phyloP scores from a whole-genome alignment of 2,888 invertebrate genomes.

The Auanema sp. region DNA sequence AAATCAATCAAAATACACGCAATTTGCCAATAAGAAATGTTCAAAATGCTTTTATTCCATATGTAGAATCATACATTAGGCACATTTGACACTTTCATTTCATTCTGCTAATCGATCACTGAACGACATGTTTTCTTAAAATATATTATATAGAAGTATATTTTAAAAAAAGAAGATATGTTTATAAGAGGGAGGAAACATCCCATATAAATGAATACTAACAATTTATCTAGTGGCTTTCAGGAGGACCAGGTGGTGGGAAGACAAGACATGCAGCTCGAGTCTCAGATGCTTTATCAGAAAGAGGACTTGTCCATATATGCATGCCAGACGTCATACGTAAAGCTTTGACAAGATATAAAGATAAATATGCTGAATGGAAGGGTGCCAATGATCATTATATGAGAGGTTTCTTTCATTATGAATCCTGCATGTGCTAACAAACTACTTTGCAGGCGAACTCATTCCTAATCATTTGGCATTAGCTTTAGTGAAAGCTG shows the following conservation, averaged over 20 bases:
- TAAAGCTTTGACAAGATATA: constrained; percentile 56
- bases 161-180: background rate
- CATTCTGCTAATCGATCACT: no score
- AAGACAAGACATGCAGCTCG: constrained; percentile 61
- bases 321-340: constrained; percentile 61
- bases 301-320: constrained; percentile 59
- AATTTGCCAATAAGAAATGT: no score
- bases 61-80: no score
- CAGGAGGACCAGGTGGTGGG: constrained; percentile 64
- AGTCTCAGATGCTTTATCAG: constrained; percentile 38
- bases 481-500: constrained; percentile 60
- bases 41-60: no score
- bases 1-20: no score
- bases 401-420: constrained; percentile 41
- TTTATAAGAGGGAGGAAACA: constrained; percentile 3
- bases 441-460: constrained; percentile 46
- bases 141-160: no score
- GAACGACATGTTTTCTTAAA: no score
- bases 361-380: constrained; percentile 62
- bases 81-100: no score
- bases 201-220: background rate
- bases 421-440: background rate
- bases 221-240: constrained; percentile 8
- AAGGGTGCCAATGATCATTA: constrained; percentile 59
- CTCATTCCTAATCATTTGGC: constrained; percentile 62